These are phyloP conservation scores for Cottus gobio DNA, from an alignment of 2,113 vertebrate genomes.

Conservation along the genomic window DNA sequence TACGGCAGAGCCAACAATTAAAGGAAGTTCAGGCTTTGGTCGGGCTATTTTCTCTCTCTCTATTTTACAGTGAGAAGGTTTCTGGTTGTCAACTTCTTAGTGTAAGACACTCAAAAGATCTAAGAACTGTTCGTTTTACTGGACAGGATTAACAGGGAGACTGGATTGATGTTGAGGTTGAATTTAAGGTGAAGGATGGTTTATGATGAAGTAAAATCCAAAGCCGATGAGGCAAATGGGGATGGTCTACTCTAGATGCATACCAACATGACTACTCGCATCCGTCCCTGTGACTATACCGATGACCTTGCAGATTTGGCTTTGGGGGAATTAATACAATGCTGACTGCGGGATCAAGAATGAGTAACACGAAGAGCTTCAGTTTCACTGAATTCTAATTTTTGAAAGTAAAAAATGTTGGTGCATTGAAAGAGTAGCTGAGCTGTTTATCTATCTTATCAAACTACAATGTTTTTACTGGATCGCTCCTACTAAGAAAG, in stretches of 20 bases:
- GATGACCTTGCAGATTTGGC: constrained; percentile 53
- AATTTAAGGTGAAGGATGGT: background rate
- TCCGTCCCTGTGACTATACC: constrained; percentile 30
- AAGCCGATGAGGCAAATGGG: background rate
- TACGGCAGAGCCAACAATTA: constrained; percentile 83
- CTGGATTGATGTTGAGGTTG: background rate
- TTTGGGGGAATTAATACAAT: constrained; percentile 27
- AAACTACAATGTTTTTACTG: constrained; percentile 58
- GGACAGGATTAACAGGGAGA: background rate
- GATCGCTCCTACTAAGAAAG: constrained; percentile 12
- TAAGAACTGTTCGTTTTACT: background rate
- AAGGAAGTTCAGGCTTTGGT: constrained; percentile 86
- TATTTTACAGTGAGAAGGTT: constrained; percentile 55
- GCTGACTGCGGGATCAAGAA: constrained; percentile 8
- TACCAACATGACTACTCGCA: constrained; percentile 40
- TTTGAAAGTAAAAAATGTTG: background rate
- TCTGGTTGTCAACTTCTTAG: background rate
- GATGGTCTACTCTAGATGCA: constrained; percentile 25
- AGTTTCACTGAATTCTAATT: constrained; percentile 5
- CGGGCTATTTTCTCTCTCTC: constrained; percentile 51
- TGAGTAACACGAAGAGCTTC: background rate
- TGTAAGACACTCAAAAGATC: background rate
- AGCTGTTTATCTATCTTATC: constrained; percentile 65
- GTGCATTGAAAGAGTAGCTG: background rate
- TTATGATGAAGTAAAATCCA: background rate